Percentiles rank a stretch among this genome's conserved stretches.
Conservation (phyloP, 2,888 invertebrate species). For the Rhodophaea formosa region DNA sequence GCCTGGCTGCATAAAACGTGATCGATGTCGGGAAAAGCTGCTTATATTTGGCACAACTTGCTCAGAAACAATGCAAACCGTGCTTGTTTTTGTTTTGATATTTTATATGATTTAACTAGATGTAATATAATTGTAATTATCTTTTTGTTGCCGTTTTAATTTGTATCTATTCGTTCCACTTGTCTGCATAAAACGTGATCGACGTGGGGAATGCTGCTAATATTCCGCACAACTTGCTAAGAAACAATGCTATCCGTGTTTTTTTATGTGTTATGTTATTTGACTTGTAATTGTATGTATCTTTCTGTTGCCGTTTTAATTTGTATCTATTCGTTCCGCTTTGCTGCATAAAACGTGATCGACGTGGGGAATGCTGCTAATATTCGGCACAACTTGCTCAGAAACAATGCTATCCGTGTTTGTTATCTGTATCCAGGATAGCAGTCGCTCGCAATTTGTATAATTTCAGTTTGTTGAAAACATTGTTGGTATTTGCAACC, state of each 20-base stretch:
- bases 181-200: too few relatives aligned
- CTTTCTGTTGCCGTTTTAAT: neutral
- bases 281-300: neutral
- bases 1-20: too few relatives aligned
- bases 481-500: neutral
- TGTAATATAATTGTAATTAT: neutral
- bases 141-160: neutral
- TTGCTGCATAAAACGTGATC: constrained; percentile 51
- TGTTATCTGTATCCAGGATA: neutral
- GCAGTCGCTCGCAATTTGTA: neutral
- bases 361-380: constrained; percentile 35
- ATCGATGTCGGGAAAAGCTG: too few relatives aligned
- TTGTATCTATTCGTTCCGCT: constrained; percentile 53
- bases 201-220: too few relatives aligned
- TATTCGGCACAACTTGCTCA: constrained; percentile 33
- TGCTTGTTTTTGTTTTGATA: neutral
- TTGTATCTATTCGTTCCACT: too few relatives aligned
- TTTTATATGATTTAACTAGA: neutral
- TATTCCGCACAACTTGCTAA: too few relatives aligned
- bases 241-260: too few relatives aligned
- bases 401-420: constrained; percentile 27
- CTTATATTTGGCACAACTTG: too few relatives aligned
- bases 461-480: neutral
- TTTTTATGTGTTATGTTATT: neutral
- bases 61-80: too few relatives aligned